Evolutionary conservation across 2,797 vertebrate genomes (phyloP).

Genomic region (Etheostoma perlongum): DNA sequence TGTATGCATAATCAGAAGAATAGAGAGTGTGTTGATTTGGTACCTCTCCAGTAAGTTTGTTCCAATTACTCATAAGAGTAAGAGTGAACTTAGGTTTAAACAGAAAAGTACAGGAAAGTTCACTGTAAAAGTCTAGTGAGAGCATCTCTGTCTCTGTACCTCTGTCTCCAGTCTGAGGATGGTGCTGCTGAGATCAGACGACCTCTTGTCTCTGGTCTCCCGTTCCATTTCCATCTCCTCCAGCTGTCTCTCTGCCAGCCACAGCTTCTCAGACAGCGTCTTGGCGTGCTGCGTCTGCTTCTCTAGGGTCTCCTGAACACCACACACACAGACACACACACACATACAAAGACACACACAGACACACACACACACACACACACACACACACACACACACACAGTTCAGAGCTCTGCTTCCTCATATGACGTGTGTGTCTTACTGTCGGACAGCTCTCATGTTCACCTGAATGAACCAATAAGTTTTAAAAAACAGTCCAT

Average conservation of each 20-base stretch:
- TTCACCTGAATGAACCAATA: neutral
- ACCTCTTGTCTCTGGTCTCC: constrained; percentile 76
- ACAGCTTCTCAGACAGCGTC: constrained; percentile 82
- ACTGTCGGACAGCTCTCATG: neutral
- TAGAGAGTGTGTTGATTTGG: no score
- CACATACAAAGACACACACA: neutral
- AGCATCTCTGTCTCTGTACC: constrained; percentile 63
- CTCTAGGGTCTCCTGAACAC: constrained; percentile 82
- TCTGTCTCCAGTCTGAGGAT: constrained; percentile 80
- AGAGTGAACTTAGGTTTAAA: no score
- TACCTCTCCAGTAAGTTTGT: no score
- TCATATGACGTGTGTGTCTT: neutral
- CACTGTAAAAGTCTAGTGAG: neutral
- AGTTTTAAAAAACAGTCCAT: no score
- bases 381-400: neutral
- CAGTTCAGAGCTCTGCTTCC: constrained; percentile 1
- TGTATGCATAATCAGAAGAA: no score
- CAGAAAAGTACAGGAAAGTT: no score
- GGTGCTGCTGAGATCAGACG: constrained; percentile 68
- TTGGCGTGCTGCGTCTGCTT: constrained; percentile 80
- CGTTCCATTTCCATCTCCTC: constrained; percentile 79
- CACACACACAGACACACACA: constrained; percentile 4
- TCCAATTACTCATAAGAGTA: no score
- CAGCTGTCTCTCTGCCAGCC: constrained; percentile 80
- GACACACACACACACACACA: neutral